Conservation (phyloP, 2,113 vertebrate genomes). For the Amblyornis subalaris region DNA sequence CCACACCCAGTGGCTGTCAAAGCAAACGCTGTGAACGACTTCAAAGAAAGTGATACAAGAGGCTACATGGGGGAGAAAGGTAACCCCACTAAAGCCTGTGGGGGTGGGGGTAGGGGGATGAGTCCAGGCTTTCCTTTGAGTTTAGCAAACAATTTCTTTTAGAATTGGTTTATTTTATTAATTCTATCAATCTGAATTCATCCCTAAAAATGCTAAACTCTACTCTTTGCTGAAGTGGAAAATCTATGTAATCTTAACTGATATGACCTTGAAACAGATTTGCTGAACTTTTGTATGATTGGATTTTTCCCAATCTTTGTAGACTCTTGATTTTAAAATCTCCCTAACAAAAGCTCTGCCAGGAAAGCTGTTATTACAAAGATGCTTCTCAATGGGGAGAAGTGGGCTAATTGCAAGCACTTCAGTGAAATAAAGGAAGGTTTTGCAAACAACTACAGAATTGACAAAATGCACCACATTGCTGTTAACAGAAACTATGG, state of each 20-base stretch:
- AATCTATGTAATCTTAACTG: slow-evolving; percentile 58
- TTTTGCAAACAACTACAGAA: slow-evolving; percentile 72
- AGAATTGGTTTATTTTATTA: slow-evolving; percentile 13
- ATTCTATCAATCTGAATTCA: neutral
- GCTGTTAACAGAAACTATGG: slow-evolving; percentile 59
- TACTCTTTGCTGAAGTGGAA: slow-evolving; percentile 44
- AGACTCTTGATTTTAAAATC: slow-evolving; percentile 76
- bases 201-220: slow-evolving; percentile 18
- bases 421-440: slow-evolving; percentile 74
- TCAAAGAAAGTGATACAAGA: slow-evolving; percentile 63
- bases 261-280: slow-evolving; percentile 77
- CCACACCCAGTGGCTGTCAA: slow-evolving; percentile 63
- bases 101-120: neutral
- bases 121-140: neutral
- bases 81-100: slow-evolving; percentile 29
- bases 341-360: slow-evolving; percentile 75
- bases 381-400: slow-evolving; percentile 72
- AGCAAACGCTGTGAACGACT: slow-evolving; percentile 30
- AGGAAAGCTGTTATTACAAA: slow-evolving; percentile 78
- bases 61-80: slow-evolving; percentile 38
- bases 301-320: slow-evolving; percentile 67
- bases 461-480: slow-evolving; percentile 68
- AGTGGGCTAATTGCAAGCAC: slow-evolving; percentile 78
- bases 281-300: slow-evolving; percentile 71
- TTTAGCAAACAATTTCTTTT: slow-evolving; percentile 15